Conservation (phyloP, 1,140 invertebrate genomes). For the Eufriesea mexicana region DNA sequence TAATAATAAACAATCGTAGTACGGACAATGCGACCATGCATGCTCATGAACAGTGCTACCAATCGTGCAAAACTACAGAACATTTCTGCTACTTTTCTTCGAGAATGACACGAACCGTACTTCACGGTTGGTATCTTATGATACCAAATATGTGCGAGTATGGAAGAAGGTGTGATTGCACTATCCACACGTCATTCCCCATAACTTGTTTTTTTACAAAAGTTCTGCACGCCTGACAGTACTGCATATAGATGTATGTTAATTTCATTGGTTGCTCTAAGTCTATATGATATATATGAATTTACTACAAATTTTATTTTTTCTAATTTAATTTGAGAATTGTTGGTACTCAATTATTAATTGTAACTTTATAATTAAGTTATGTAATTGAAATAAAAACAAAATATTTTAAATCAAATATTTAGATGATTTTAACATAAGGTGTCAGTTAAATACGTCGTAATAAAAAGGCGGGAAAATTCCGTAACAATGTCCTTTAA, state of each 20-base stretch:
- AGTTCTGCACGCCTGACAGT: background rate
- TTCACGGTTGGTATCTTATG: too few species aligned
- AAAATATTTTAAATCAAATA: background rate
- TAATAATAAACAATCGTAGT: background rate
- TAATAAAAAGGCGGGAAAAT: constrained; percentile 1
- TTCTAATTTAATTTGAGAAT: background rate
- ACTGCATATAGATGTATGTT: background rate
- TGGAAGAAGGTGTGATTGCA: too few species aligned
- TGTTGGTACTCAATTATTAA: background rate
- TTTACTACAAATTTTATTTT: background rate
- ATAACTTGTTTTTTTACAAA: too few species aligned
- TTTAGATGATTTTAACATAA: background rate
- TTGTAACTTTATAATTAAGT: background rate
- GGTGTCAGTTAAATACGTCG: background rate
- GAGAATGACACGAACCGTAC: too few species aligned
- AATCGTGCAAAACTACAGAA: too few species aligned
- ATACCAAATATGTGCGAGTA: too few species aligned
- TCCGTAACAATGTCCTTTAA: background rate
- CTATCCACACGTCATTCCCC: too few species aligned
- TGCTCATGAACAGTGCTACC: too few species aligned
- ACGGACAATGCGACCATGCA: too few species aligned
- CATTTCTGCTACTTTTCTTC: too few species aligned
- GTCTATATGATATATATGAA: background rate
- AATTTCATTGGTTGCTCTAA: background rate
- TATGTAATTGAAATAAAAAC: background rate